Conservation (phyloP, 2,797 vertebrate species). For the Orestias chungarensis region DNA sequence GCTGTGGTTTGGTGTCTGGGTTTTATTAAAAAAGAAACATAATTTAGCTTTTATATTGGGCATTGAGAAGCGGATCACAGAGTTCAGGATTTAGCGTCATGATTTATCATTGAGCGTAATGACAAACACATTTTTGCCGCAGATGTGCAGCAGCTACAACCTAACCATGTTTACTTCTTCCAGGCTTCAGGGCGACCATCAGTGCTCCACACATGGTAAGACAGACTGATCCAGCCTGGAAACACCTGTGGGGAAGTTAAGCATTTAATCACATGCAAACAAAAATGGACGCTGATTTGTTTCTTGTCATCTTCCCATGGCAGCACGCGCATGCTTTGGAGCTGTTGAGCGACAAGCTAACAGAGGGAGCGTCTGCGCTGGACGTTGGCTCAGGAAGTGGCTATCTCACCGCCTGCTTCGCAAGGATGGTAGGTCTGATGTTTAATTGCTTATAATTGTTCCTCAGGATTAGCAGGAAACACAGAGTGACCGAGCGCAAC, state of each 20-base stretch:
- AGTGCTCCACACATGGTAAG: slow-evolving; percentile 95
- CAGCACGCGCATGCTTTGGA: slow-evolving; percentile 92
- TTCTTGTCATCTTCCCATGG: slow-evolving; percentile 18
- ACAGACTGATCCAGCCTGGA: not conserved
- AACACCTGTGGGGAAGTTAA: not conserved
- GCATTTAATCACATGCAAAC: not conserved
- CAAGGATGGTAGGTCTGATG: slow-evolving; percentile 84
- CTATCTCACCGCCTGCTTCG: slow-evolving; percentile 91
- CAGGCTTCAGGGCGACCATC: slow-evolving; percentile 94
- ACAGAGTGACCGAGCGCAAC: not conserved
- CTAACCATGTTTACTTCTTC: slow-evolving; percentile 38
- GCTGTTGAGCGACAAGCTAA: slow-evolving; percentile 87
- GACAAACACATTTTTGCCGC: not conserved
- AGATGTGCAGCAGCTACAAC: not conserved
- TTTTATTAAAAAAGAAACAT: too few relatives aligned
- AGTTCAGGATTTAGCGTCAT: not conserved
- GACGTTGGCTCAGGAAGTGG: slow-evolving; percentile 94
- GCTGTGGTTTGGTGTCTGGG: too few relatives aligned
- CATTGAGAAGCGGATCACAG: not conserved
- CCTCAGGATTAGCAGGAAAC: not conserved
- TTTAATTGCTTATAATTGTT: not conserved
- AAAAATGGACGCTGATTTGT: not conserved
- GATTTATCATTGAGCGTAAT: not conserved
- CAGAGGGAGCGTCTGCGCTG: slow-evolving; percentile 85
- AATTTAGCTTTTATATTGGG: too few relatives aligned